Evolutionary conservation across 1,140 invertebrate genomes (phyloP), one percentile per base, ranked within the genome.

Genomic region (Drosophila subpulchrella): DNA sequence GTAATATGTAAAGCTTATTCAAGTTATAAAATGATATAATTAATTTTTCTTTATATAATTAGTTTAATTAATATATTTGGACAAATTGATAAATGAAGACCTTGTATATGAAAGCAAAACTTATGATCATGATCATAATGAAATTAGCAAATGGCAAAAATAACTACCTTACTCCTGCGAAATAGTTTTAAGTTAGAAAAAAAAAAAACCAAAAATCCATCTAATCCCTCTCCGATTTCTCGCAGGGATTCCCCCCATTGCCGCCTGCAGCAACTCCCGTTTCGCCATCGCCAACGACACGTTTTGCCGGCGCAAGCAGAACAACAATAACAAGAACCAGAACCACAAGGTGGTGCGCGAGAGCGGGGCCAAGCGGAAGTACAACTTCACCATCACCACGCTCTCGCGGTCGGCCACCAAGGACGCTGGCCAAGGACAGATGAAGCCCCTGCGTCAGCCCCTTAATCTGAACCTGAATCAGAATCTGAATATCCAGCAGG

Each of bases 351-450:
- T 89, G 42, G 75, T 78, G 13, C 81, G 81, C 34, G 81, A 85
- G 36, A 67, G 63, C 30, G 75, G 81, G n/a, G 76, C 80, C 60
- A 89, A 75, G 51, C 75, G 71, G 65, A 91, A 79, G 56, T 91
- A 92, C 55, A 92, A 92, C 72, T 92, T 92, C 36, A 92, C 91
- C 17, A 92, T 92, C 39, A 92, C 91, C 20, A 92, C 91, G 41
- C 60, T 91, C 20, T 91, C 90, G 12, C 58, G 88, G 34, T 89
- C 72, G 17, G 60, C 73, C 13, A 63, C 78, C 24, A 83, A 86
- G 27, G 78, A 62, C 41, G 5, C 32, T 10, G 30, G 20, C 24
- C 47, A 67, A 2, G 36, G 48, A 10, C 48, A 71, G 12, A 32
- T 46, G 4, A 73, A 73, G 39, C 68, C 48, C 2, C 60, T n/a